Conservation (phyloP, 2,797 vertebrate genomes). For the Denticeps clupeoides region DNA sequence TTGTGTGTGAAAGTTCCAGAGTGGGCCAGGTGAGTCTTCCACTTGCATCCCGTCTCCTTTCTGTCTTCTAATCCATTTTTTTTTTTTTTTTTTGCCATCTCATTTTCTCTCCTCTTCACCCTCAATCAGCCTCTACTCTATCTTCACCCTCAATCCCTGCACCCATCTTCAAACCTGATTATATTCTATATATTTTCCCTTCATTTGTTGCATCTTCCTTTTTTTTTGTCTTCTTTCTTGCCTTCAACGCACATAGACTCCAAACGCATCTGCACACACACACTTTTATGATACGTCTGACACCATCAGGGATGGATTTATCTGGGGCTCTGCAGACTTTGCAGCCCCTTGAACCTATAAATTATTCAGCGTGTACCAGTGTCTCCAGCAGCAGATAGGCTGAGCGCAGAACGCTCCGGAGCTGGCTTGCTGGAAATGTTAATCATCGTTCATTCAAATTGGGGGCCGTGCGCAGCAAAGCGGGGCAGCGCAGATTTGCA, state of each 20-base stretch:
- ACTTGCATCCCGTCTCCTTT: neutral
- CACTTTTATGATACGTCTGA: constrained; percentile 36
- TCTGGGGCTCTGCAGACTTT: constrained; percentile 42
- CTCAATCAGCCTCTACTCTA: neutral
- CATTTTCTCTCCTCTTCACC: neutral
- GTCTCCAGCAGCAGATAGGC: constrained; percentile 40
- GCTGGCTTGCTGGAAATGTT: constrained; percentile 29
- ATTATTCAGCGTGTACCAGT: constrained; percentile 46
- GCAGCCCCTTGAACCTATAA: constrained; percentile 49
- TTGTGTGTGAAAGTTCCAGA: constrained; percentile 79
- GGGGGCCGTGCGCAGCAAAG: constrained; percentile 18
- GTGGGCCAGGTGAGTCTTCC: constrained; percentile 67
- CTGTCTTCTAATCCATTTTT: neutral
- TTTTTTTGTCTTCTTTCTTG: neutral
- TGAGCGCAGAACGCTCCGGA: constrained; percentile 28
- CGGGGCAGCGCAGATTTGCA: constrained; percentile 15
- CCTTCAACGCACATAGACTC: constrained; percentile 1
- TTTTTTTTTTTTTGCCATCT: neutral
- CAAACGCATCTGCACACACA: constrained; percentile 4
- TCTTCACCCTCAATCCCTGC: neutral
- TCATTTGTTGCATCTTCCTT: neutral
- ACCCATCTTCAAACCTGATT: too few relatives aligned
- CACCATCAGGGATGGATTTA: constrained; percentile 44
- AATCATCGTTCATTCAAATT: constrained; percentile 29
- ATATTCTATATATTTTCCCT: too few relatives aligned